These are phyloP conservation scores for Hydropsyche betteni DNA, from an alignment of 2,888 invertebrate species.

Conservation along the genomic window DNA sequence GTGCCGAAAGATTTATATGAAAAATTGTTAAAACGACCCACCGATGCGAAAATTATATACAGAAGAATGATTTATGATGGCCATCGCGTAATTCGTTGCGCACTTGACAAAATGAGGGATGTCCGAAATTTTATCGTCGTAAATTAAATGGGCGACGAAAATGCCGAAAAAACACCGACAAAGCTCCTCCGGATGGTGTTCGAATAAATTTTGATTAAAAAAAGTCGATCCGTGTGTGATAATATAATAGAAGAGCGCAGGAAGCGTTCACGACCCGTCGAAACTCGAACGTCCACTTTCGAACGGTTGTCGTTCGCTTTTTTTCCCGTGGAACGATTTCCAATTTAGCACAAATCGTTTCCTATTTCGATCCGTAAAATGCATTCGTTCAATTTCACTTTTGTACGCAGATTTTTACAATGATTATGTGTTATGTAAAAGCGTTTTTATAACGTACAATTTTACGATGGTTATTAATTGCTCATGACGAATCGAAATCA, in stretches of 20 bases:
- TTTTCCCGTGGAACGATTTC: conserved; percentile 4
- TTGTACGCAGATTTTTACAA: not conserved
- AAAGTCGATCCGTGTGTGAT: no score
- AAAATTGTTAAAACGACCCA: no score
- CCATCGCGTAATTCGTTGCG: conserved; percentile 10
- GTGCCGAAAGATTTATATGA: no score
- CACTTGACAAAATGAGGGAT: conserved; percentile 28
- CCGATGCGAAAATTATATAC: no score
- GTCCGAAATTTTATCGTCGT: conserved; percentile 9
- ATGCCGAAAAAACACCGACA: not conserved
- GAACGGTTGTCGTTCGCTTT: not conserved
- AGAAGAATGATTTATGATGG: not conserved
- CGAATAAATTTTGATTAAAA: no score
- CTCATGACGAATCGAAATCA: no score
- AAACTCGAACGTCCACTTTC: not conserved
- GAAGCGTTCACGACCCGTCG: conserved; percentile 1
- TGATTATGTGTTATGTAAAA: no score
- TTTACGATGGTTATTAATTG: no score
- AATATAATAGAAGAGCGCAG: not conserved
- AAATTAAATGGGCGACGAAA: conserved; percentile 18
- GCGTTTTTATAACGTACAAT: no score
- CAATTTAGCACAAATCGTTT: not conserved
- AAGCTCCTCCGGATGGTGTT: not conserved
- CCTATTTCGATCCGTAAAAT: conserved; percentile 12
- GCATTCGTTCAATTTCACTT: not conserved